Evolutionary conservation across 2,113 vertebrate genomes (phyloP), one percentile per base, ranked within the genome.

Genomic region (Polypterus bichir): DNA sequence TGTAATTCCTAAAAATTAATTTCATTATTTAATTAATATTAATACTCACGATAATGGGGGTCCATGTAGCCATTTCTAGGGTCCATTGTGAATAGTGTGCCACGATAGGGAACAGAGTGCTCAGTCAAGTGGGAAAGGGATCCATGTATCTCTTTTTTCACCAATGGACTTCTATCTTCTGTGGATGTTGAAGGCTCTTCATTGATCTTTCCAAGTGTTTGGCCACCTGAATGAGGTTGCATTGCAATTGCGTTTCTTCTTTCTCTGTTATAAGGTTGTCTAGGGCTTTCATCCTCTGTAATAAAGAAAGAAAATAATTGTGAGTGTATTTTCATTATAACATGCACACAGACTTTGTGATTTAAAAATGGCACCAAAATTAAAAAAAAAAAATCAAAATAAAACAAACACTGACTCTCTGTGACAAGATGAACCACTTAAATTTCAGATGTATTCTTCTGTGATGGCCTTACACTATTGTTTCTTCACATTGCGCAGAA

Each of bases 121-220:
- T 98, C 94, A 0, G 86, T 71, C 78, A 98, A 83, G 71, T 97
- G 92, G 2, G 91, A 88, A 62, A 97, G 79, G 71, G 94, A 92
- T 68, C 88, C 82, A 71, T 92, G 92, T 68, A 90, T 86, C 85
- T 98, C 96, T 78, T 97, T 98, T 85, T 98, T 97, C 77, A 98
- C 91, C 82, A 92, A 70, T 48, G 92, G 90, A 73, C 92, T 86
- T 66, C 89, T 89, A 66, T 97, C 94, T 47, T 97, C 96, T 0
- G 90, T 94, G 59, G 96, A 98, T 5, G 93, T 98, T 61, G 93
- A 97, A 60, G 92, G 92, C 76, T 98, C 93, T 76, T 98, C 93
- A 48, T 77, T 92, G 72, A 92, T 80, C 79, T 87, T 94, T 73
- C 85, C 64, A 63, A 91, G 84, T 3, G 83, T 81, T 69, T 77